Percentiles rank a stretch among this genome's conserved stretches.
Conservation (phyloP, 2,797 vertebrate species). For the Myotis daubentonii region DNA sequence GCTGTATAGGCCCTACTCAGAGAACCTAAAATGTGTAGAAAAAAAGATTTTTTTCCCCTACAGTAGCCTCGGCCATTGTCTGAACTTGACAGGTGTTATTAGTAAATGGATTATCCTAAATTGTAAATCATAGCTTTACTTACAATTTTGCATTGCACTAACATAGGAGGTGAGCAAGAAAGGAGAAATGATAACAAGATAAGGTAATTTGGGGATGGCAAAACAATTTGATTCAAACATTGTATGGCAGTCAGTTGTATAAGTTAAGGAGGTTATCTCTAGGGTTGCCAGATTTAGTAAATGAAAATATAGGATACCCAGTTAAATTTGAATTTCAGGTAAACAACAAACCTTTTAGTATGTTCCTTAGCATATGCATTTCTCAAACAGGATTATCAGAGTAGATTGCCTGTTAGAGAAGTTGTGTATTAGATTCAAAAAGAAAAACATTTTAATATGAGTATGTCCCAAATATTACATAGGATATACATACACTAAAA, state of each 20-base stretch:
- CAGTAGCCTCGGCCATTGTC: not conserved
- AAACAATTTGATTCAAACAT: constrained; percentile 11
- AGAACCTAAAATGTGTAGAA: not conserved
- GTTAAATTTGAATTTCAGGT: not conserved
- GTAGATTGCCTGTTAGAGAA: not conserved
- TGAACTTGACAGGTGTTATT: not conserved
- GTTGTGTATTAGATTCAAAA: not conserved
- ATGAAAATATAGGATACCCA: not conserved
- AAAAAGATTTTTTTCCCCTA: not conserved
- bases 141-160: not conserved
- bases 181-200: not conserved
- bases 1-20: not conserved
- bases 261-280: not conserved
- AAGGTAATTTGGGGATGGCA: not conserved
- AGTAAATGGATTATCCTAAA: not conserved
- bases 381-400: not conserved
- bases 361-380: not conserved
- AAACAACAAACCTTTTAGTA: not conserved
- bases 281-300: not conserved
- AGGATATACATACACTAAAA: not conserved
- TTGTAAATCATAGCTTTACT: not conserved
- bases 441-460: not conserved
- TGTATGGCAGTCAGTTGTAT: not conserved
- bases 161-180: not conserved
- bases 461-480: not conserved